Evolutionary conservation across 2,113 vertebrate species (phyloP).

Genomic region (Ibidorhyncha struthersii): DNA sequence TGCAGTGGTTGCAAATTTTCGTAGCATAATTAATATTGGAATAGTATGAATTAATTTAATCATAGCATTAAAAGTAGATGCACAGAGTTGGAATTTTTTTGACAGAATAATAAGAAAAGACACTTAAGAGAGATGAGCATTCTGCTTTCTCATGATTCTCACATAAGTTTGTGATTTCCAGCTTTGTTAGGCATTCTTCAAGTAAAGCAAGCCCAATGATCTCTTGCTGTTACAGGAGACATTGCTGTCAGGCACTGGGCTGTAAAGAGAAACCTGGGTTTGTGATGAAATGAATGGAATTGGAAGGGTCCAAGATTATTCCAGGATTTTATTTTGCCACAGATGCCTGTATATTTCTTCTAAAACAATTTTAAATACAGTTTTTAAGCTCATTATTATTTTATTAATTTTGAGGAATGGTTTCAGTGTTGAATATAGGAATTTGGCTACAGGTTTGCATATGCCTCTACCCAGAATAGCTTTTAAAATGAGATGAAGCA

Average conservation of each 20-base stretch:
- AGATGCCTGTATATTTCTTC: neutral
- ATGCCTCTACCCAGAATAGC: neutral
- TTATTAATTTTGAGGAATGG: neutral
- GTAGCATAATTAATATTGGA: slow-evolving; percentile 8
- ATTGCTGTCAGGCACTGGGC: neutral
- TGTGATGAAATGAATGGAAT: neutral
- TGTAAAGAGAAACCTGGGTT: neutral
- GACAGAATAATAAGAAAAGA: neutral
- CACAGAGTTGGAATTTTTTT: neutral
- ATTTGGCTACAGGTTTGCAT: neutral
- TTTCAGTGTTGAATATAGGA: neutral
- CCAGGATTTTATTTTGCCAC: neutral
- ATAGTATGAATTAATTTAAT: neutral
- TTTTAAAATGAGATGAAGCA: neutral
- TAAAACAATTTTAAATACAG: neutral
- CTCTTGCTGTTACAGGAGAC: neutral
- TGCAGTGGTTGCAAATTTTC: neutral
- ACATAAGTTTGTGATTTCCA: neutral
- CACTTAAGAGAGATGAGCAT: neutral
- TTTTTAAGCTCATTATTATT: neutral
- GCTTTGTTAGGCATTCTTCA: neutral
- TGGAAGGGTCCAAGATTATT: neutral
- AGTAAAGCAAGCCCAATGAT: neutral
- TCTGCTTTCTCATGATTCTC: neutral
- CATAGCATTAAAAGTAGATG: neutral